Base-by-base conservation (phyloP, 2,888 invertebrate species). In the Eutolmus rufibarbis region DNA sequence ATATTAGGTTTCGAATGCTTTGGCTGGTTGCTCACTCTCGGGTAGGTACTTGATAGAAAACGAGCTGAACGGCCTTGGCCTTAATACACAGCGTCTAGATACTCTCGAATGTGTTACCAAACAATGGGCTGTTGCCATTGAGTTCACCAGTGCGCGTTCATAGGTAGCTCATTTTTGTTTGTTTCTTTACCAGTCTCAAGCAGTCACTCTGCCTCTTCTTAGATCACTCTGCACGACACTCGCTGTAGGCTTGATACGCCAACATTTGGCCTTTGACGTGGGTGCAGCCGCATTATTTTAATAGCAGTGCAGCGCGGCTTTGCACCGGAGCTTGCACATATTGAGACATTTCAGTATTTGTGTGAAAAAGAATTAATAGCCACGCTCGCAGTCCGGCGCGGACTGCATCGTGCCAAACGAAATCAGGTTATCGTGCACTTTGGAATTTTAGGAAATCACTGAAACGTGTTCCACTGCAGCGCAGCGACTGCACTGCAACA, bases 61-160 rank as follows among this genome's bases (percentile, higher is more conserved):
- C 31, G 51, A 76, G n/a, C 51, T 77, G 37, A 37, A 31, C 57
- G 86, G 37, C 86, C 86, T 86, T 86, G 86, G 86, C 86, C 86
- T 86, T 86, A 86, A 86, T 86, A 76, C 31, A n/a, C 51, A 56
- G 51, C 51, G 51, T 86, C 76, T 74, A 86, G 76, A 76, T 66
- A 66, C 66, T 51, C 76, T 86, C 76, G 34, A 76, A 86, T 46
- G 76, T 76, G 76, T 86, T 86, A 19, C 76, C 51, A 31, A 77
- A 86, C 86, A 86, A 86, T 86, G 77, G 86, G 77, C 56, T 57
- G 46, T 86, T 86, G 86, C 86, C 86, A 86, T 86, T 86, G 86
- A 86, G 76, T 37, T 74, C 57, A 66, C 37, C 34, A 40, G 84
- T 66, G 34, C 84, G 74, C 84, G 40, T 66, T 57, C 66, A 81